Evolutionary conservation across 2,797 vertebrate species (phyloP).

Genomic region (Heliangelus exortis): DNA sequence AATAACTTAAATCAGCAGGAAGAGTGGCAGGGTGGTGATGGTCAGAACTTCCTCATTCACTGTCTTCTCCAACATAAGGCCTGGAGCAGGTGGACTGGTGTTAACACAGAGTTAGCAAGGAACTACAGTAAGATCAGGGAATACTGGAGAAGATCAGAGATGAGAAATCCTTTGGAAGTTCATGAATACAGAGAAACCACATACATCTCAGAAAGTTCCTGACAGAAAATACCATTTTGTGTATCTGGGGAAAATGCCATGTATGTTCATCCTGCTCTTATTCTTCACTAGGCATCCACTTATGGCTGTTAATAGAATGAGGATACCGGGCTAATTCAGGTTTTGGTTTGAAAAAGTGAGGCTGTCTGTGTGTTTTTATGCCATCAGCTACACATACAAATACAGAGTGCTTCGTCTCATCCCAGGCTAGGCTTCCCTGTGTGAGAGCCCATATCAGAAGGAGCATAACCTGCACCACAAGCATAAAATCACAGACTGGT

Average conservation of each 20-base stretch:
- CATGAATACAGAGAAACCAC: not conserved
- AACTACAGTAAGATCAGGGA: not conserved
- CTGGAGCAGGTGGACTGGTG: fast-evolving
- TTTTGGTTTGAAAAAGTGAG: not conserved
- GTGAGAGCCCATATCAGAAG: not conserved
- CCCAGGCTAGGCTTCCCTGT: not conserved
- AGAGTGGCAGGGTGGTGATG: not conserved
- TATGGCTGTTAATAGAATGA: not conserved
- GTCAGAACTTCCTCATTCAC: not conserved
- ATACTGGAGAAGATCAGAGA: not conserved
- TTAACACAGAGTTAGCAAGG: not conserved
- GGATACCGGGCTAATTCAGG: not conserved
- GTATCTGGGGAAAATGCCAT: not conserved
- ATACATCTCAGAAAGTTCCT: not conserved
- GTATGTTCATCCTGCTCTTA: not conserved
- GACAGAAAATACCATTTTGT: not conserved
- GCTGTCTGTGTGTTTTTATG: not conserved
- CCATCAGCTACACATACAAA: not conserved
- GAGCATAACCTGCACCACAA: not conserved
- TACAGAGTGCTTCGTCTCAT: not conserved
- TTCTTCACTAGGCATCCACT: not conserved
- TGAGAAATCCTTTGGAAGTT: not conserved
- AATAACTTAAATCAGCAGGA: not conserved
- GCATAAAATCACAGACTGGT: too few species aligned
- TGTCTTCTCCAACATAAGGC: not conserved